Percentiles rank a stretch among this genome's conserved stretches.
These are phyloP conservation scores for Antheraea mylitta DNA, from an alignment of 1,140 invertebrate genomes.

Conservation along the genomic window DNA sequence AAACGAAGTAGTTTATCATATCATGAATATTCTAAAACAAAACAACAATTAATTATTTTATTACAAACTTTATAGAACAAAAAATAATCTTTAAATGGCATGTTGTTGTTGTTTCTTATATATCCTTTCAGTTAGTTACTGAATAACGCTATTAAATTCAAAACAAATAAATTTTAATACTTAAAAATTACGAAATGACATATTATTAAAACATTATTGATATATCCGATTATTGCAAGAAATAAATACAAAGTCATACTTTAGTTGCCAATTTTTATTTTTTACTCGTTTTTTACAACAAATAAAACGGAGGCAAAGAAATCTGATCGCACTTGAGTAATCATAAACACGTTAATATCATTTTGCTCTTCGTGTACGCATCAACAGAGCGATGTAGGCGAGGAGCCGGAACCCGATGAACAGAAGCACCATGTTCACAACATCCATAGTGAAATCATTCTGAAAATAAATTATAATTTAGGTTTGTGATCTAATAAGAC, in stretches of 20 bases:
- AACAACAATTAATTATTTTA: too few relatives aligned
- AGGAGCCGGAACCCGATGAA: conserved; percentile 88
- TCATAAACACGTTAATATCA: neutral
- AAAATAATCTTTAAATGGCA: too few relatives aligned
- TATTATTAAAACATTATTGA: too few relatives aligned
- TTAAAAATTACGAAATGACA: too few relatives aligned
- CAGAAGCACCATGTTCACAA: conserved; percentile 83
- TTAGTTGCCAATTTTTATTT: neutral
- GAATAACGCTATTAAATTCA: too few relatives aligned
- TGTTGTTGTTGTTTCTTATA: too few relatives aligned
- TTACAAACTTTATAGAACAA: too few relatives aligned
- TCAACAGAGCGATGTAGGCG: conserved; percentile 87
- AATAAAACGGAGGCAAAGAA: neutral
- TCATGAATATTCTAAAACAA: too few relatives aligned
- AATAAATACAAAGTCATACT: neutral
- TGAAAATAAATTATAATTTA: conserved; percentile 54
- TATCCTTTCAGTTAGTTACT: too few relatives aligned
- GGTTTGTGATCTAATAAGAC: neutral
- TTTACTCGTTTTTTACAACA: neutral
- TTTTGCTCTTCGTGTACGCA: conserved; percentile 78
- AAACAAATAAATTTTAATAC: too few relatives aligned
- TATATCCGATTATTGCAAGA: too few relatives aligned
- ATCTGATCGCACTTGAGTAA: neutral
- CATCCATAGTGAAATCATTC: conserved; percentile 86
- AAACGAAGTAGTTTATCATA: too few relatives aligned